Evolutionary conservation across 2,113 vertebrate genomes (phyloP).

Genomic region (Ictidomys tridecemlineatus): DNA sequence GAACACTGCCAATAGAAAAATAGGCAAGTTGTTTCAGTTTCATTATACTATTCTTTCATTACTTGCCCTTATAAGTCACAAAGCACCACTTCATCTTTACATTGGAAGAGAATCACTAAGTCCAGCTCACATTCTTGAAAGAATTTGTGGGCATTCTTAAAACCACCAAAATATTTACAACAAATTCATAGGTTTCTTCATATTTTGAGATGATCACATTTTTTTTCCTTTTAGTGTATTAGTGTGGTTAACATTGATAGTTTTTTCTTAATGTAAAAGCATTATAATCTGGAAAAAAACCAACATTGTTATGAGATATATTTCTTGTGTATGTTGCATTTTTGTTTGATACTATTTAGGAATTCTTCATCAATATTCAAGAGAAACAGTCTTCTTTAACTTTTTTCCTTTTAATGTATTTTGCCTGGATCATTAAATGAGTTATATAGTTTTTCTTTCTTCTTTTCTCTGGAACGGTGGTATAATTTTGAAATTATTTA

Average conservation of each 20-base stretch:
- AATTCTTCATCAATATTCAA: not conserved
- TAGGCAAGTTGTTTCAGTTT: conserved; percentile 2
- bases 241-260: conserved; percentile 4
- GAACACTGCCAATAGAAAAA: conserved; percentile 40
- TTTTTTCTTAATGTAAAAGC: conserved; percentile 26
- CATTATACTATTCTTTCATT: not conserved
- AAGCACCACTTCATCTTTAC: not conserved
- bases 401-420: conserved; percentile 18
- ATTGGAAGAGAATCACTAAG: not conserved
- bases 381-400: not conserved
- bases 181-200: not conserved
- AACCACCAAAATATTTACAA: not conserved
- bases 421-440: conserved; percentile 11
- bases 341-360: conserved; percentile 28
- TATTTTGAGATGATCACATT: conserved; percentile 36
- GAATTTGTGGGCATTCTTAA: conserved; percentile 30
- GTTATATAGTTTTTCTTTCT: conserved; percentile 11
- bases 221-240: not conserved
- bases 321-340: conserved; percentile 26
- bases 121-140: conserved; percentile 2
- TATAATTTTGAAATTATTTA: not conserved
- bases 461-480: not conserved
- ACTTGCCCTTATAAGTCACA: not conserved
- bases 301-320: not conserved
- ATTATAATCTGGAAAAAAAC: conserved; percentile 25